Conservation (phyloP, 2,113 vertebrate species). For the Malurus alboscapulatus region DNA sequence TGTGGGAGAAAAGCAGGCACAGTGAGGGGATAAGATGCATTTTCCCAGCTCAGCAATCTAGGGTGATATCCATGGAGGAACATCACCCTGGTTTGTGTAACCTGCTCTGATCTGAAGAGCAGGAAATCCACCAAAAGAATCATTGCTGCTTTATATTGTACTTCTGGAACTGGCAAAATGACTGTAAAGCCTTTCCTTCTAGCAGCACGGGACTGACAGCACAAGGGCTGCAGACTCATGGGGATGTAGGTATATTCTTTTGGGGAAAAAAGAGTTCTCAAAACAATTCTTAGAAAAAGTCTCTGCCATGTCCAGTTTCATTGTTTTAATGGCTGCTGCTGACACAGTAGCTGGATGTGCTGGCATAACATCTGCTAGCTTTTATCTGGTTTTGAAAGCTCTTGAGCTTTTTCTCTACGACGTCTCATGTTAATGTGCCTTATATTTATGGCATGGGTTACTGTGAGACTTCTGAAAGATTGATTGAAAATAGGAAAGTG, state of each 20-base stretch:
- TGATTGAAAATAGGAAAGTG: neutral
- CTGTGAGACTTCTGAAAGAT: neutral
- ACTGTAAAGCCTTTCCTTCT: neutral
- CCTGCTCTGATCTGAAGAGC: neutral
- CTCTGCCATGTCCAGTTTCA: neutral
- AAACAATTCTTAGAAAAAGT: neutral
- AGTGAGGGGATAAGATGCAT: neutral
- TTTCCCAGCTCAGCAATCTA: neutral
- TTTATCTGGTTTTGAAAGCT: neutral
- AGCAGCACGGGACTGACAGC: neutral
- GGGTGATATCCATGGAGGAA: neutral
- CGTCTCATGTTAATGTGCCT: neutral
- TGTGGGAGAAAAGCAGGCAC: neutral
- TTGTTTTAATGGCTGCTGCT: neutral
- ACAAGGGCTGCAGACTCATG: neutral
- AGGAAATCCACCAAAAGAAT: neutral
- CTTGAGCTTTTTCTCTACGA: neutral
- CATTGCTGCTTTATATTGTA: neutral
- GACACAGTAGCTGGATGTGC: neutral
- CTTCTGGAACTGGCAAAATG: neutral
- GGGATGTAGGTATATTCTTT: neutral
- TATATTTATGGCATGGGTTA: neutral
- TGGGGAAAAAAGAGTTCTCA: neutral
- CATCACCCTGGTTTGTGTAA: neutral
- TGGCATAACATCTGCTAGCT: neutral